phyloP scores from a whole-genome alignment of 1,140 invertebrate species.

The Heterodera schachtii region DNA sequence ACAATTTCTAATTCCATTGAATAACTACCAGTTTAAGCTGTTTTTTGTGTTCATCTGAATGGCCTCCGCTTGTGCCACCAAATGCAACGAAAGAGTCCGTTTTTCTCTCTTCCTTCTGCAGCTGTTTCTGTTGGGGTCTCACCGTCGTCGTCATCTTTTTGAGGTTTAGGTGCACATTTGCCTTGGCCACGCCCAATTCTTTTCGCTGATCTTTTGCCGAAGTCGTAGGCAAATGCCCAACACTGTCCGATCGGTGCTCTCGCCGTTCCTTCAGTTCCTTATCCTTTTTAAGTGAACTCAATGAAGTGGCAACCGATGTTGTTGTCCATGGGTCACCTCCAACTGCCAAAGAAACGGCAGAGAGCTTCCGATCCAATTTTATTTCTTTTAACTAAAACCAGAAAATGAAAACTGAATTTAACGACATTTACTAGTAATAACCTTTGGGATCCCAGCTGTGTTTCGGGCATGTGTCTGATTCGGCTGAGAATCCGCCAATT shows the following conservation, averaged over 20 bases:
- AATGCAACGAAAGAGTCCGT: neutral
- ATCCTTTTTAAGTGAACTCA: neutral
- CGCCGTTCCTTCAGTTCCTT: neutral
- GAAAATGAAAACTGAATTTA: neutral
- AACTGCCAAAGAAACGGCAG: neutral
- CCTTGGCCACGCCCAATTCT: neutral
- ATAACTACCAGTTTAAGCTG: neutral
- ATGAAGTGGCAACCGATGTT: neutral
- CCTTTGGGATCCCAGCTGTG: neutral
- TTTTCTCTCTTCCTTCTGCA: neutral
- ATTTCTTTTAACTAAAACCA: conserved; percentile 1
- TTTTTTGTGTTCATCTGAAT: neutral
- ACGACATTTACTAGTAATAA: neutral
- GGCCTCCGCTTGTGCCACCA: neutral
- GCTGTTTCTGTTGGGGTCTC: neutral
- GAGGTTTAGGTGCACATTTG: neutral
- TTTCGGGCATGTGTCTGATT: neutral
- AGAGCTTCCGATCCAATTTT: conserved; percentile 1
- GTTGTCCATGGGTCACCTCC: neutral
- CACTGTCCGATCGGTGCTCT: neutral
- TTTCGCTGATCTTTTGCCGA: neutral
- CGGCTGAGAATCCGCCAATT: neutral
- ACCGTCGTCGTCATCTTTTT: neutral
- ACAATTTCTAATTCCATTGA: neutral
- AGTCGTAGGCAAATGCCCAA: neutral